phyloP scores from a whole-genome alignment of 2,888 invertebrate genomes.

The Catocala fraxini region DNA sequence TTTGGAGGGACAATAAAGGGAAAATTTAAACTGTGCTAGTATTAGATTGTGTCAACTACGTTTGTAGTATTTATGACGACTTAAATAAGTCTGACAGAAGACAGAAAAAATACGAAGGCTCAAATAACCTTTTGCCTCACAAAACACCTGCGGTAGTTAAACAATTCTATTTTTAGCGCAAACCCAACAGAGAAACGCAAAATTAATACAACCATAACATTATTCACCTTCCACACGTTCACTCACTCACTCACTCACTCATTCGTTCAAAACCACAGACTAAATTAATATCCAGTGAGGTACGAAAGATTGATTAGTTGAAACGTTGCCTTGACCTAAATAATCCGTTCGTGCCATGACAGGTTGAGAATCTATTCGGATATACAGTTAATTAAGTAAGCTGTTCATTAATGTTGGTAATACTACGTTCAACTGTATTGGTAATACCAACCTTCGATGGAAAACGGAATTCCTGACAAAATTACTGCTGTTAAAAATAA shows the following conservation, averaged over 20 bases:
- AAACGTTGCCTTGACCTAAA: constrained; percentile 45
- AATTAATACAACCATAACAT: constrained; percentile 16
- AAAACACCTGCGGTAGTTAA: no score
- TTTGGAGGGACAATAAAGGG: no score
- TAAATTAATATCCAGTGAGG: constrained; percentile 36
- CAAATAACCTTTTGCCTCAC: no score
- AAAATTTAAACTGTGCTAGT: no score
- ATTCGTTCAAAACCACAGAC: constrained; percentile 26
- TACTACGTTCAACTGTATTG: neutral
- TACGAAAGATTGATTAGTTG: constrained; percentile 46
- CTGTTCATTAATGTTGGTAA: constrained; percentile 15
- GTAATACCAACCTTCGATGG: neutral
- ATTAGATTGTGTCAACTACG: no score
- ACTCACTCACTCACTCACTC: constrained; percentile 16
- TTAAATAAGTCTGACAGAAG: no score
- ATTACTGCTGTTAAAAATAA: no score
- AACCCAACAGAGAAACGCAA: constrained; percentile 2
- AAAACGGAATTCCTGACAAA: no score
- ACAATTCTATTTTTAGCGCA: neutral
- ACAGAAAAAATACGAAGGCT: no score
- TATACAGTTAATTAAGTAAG: constrained; percentile 18
- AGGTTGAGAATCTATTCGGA: constrained; percentile 17
- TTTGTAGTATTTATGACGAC: no score
- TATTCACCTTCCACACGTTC: constrained; percentile 13
- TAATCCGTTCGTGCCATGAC: constrained; percentile 13